Base-by-base conservation (phyloP, 2,113 vertebrate species). In the Gobiocypris rarus region DNA sequence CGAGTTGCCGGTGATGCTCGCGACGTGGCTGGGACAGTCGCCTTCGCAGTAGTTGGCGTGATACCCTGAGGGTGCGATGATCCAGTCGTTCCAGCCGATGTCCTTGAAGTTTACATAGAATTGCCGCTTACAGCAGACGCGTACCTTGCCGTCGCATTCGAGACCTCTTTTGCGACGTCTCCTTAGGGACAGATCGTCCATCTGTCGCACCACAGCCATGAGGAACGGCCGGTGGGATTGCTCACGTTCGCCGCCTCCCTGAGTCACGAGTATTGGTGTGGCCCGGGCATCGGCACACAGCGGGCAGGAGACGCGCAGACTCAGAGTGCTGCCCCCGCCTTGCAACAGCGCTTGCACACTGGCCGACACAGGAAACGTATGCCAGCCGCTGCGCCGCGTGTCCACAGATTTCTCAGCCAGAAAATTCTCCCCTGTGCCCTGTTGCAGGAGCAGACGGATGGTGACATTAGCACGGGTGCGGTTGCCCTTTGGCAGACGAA, bases 71-170 rank as follows among this genome's bases (percentile, higher is more conserved):
- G 98, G 98, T 1, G 98, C 98, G 48, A 99, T 99, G 92, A 99
- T 99, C 98, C 98, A 99, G 94, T 99, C 97, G 71, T 95, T 97
- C 98, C 98, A 99, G 85, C 97, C 97, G 70, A 99, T 99, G 93
- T 99, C 97, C 88, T 97, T 98, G 93, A 99, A 99, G 89, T 97
- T 97, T 74, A 99, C 97, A 74, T 95, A 97, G 92, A 99, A 99
- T 86, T 99, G 97, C 24, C 98, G 96, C 87, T 99, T 98, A 94
- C 98, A 99, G 93, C 98, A 99, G 85, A 97, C 96, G 19, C 96
- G 97, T 38, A 97, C 96, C 90, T 98, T 98, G 83, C 97, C 97
- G 0, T 99, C 98, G 0, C 98, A 99, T 90, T 99, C 97, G 91
- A 99, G 91, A n/a, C 97, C 97, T 2, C 97, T 94, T 89, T 96